Evolutionary conservation across 2,113 vertebrate species (phyloP), one percentile per base, ranked within the genome.

Genomic region (Labeo rohita): DNA sequence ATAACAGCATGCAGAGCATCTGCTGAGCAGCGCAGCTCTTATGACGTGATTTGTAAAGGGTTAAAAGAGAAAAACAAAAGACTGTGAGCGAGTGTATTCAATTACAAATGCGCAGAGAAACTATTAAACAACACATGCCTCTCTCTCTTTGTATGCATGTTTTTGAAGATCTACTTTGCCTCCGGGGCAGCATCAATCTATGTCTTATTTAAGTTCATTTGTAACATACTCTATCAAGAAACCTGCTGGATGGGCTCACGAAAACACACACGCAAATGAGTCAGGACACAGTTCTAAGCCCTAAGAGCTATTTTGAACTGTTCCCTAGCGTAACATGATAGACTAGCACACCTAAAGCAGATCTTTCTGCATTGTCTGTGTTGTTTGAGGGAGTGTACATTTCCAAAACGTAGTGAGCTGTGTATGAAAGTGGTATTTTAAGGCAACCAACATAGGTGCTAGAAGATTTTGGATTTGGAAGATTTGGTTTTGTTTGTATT

Each of bases 11-110:
- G 16, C 2, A 43, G 13, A 18, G 45, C 84, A 85, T 80, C 80
- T 83, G 86, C 73, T 85, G 16, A 21, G 47, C 74, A 49, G 49
- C 6, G 23, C 59, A 84, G 45, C 85, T 82, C 21, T 83, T 56
- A 87, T 52, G 28, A 80, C 23, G 80, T 85, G 28, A 74, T 61
- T 85, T 85, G 74, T 39, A 74, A 61, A 83, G 28, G 28, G 50
- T 79, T 72, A 85, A 78, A 70, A n/a, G 66, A 52, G 66, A 68
- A 73, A 81, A 80, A 87, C 68, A 70, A 86, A 82, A 81, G 43
- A 61, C 59, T 56, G 63, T 61, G 56, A 83, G 72, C 3, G 63
- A 83, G 70, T 73, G 65, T 78, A 66, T 82, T 47, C 2, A 52
- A 79, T 45, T 77, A 61, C 63, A 83, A 80, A 80, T 21, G n/a